Conservation (phyloP, 2,113 vertebrate genomes). For the Rallus limicola region DNA sequence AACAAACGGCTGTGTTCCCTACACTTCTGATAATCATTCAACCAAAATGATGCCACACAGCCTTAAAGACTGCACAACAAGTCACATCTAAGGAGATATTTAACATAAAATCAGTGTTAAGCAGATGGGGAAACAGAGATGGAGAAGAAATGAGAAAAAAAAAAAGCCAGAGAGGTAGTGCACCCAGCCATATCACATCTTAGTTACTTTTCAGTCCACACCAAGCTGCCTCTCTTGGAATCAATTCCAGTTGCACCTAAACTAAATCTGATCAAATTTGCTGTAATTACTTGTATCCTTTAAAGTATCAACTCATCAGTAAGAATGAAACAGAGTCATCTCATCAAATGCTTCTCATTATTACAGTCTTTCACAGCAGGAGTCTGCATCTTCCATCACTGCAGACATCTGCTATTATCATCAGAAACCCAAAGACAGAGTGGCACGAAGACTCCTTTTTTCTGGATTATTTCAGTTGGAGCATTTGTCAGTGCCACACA, state of each 20-base stretch:
- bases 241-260: slow-evolving; percentile 36
- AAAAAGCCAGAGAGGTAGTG: not conserved
- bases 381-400: slow-evolving; percentile 23
- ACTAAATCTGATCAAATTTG: slow-evolving; percentile 40
- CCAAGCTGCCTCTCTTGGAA: slow-evolving; percentile 14
- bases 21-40: not conserved
- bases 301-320: slow-evolving; percentile 51
- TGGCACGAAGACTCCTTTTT: not conserved
- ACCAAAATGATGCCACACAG: not conserved
- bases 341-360: slow-evolving; percentile 45
- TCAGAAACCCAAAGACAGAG: slow-evolving; percentile 26
- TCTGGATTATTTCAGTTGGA: slow-evolving; percentile 20
- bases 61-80: not conserved
- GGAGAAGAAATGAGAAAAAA: not conserved
- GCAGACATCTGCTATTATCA: slow-evolving; percentile 38
- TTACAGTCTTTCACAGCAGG: slow-evolving; percentile 40
- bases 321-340: slow-evolving; percentile 28
- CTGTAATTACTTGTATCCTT: slow-evolving; percentile 43
- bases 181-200: not conserved
- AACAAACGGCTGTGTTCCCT: not conserved
- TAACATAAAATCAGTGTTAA: slow-evolving; percentile 22
- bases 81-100: not conserved
- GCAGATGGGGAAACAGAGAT: not conserved
- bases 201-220: slow-evolving; percentile 8
- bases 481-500: not conserved